Percentiles rank a stretch among this genome's conserved stretches.
phyloP scores from a whole-genome alignment of 2,888 invertebrate species.

The Pomacea canaliculata region DNA sequence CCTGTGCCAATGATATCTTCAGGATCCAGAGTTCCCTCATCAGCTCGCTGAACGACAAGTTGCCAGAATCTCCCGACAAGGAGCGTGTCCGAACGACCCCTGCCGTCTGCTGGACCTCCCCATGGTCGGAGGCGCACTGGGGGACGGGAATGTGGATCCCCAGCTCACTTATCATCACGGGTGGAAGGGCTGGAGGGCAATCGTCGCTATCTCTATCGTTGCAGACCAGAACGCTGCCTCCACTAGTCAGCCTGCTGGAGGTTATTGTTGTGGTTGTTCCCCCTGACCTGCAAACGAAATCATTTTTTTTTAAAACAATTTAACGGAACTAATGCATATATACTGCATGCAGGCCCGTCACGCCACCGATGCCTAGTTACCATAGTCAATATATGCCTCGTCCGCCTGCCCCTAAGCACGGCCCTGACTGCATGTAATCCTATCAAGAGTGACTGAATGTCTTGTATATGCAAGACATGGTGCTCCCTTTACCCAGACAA shows the following conservation, averaged over 20 bases:
- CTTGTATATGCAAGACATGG: background rate
- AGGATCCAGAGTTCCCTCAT: background rate
- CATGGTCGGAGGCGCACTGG: too few species aligned
- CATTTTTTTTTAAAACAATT: background rate
- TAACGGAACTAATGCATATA: too few species aligned
- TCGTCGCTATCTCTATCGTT: background rate
- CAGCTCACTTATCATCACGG: too few species aligned
- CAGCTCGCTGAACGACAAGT: background rate
- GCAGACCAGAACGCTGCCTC: background rate
- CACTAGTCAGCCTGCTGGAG: background rate
- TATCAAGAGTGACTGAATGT: background rate
- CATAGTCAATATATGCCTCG: too few species aligned
- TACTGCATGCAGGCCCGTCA: too few species aligned
- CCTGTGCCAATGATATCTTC: too few species aligned
- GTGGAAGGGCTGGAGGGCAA: background rate
- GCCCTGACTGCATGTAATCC: too few species aligned
- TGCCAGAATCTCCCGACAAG: background rate
- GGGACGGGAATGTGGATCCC: too few species aligned
- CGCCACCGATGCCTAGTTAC: too few species aligned
- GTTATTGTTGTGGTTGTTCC: background rate
- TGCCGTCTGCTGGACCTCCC: background rate
- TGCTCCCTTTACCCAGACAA: too few species aligned
- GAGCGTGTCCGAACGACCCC: background rate
- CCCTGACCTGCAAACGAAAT: background rate
- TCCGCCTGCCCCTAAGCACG: too few species aligned